Conservation (phyloP, 2,113 vertebrate species). For the Chionodraco myersi region DNA sequence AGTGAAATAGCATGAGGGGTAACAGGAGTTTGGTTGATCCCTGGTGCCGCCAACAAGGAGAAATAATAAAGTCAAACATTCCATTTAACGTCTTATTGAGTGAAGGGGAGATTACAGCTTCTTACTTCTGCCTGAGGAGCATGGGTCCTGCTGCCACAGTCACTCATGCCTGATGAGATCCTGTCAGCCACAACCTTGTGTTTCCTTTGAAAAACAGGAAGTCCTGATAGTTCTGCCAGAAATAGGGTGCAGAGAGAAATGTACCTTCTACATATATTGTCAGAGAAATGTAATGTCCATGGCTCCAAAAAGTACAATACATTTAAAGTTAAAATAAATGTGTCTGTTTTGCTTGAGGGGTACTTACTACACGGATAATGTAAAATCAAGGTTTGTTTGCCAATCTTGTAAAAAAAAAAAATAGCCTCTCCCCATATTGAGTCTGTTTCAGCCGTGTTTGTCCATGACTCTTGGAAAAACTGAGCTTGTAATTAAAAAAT, state of each 20-base stretch:
- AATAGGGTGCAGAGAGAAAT: slow-evolving; percentile 17
- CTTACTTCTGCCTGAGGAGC: slow-evolving; percentile 42
- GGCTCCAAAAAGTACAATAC: not conserved
- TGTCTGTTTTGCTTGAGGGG: not conserved
- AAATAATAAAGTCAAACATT: slow-evolving; percentile 57
- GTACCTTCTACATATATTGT: not conserved
- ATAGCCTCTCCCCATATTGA: not conserved
- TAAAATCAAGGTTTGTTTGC: slow-evolving; percentile 28
- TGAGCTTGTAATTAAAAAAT: slow-evolving; percentile 49
- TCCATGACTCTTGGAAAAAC: slow-evolving; percentile 55
- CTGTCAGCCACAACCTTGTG: slow-evolving; percentile 28
- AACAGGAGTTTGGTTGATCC: slow-evolving; percentile 36
- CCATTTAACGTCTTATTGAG: slow-evolving; percentile 29
- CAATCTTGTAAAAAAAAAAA: not conserved
- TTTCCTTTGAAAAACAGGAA: slow-evolving; percentile 63
- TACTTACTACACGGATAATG: slow-evolving; percentile 1
- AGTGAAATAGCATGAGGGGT: slow-evolving; percentile 9
- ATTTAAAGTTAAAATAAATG: not conserved
- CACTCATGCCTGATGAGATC: slow-evolving; percentile 30
- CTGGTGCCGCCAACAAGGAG: slow-evolving; percentile 9
- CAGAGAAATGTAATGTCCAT: not conserved
- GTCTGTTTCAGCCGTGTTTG: slow-evolving; percentile 22
- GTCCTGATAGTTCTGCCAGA: slow-evolving; percentile 33
- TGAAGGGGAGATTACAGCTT: slow-evolving; percentile 37
- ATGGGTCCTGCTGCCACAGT: slow-evolving; percentile 25